Evolutionary conservation across 1,140 invertebrate genomes (phyloP), one percentile per base, ranked within the genome.

Genomic region (Telenomus remus): DNA sequence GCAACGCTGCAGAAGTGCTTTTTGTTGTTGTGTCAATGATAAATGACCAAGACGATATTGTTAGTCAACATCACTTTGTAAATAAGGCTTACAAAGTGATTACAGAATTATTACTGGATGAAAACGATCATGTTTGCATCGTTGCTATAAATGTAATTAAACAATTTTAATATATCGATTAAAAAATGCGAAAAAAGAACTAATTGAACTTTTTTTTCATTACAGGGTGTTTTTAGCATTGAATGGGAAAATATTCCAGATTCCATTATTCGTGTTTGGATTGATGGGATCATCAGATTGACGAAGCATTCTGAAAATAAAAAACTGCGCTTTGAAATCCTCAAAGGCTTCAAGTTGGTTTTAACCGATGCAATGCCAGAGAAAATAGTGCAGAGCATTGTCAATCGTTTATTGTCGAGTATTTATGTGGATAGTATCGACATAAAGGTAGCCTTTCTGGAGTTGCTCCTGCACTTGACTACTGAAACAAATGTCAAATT

Each of bases 1-100:
- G 81, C 14, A 82, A 82, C 44, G 70, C 80, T 1, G 71, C 72
- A 39, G 78, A 82, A 35, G 53, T 81, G 57, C 54, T 82, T 14
- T 81, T 82, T n/a, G 19, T 0, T 70, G 1, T 63, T 56, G 5
- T 79, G 59, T 51, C 57, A 66, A 13, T 48, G 9, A 12, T 10
- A 16, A 42, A 33, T 33, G 39, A 7, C 3, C 73, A 70, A 27
- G 6, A 3, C 33, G 44, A n/a, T 7, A 74, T 48, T 10, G 68
- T 43, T 44, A 74, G 46, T 8, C 72, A 48, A 34, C 3, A 4
- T 15, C 54, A 68, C 56, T 51, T 76, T 11, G 12, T 49, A 10
- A 77, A 72, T 35, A 69, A 76, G 1, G 43, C 9, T 39, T 39
- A 43, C 54, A 81, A 39, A 35, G 61, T 1, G 63, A 68, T 82